Base-by-base conservation (phyloP, 1,140 invertebrate genomes). In the Ganaspis sp. region DNA sequence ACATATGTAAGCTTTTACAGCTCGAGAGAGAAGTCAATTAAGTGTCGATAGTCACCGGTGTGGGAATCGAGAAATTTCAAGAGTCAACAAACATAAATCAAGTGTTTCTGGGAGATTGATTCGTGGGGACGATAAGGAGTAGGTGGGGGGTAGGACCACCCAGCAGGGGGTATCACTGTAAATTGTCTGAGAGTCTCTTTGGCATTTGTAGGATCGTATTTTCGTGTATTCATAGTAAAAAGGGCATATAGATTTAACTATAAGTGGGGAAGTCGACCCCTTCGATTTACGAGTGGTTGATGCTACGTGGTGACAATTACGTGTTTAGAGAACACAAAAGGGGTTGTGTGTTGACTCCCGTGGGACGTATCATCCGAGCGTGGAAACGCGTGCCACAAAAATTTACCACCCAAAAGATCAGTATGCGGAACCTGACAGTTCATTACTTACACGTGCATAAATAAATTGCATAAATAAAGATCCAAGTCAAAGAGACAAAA, bases 11-110 rank as follows among this genome's bases (percentile, higher is more conserved):
- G 54, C 23, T 29, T 29, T 15, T 23, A 58, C 37, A 34, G 40
- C 34, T 42, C 4, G 19, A 69, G 21, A 74, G 17, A 70, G 73
- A 40, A 84, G 80, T 85, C 83, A 85, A 82, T 86, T 84, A 85
- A 86, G 73, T 74, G 72, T 12, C 26, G 71, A 78, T 76, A 40
- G 17, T 17, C 37, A 73, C 15, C n/a, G 70, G 76, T 87, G 86
- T 87, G 86, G 83, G 86, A 87, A 87, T 84, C 85, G 83, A 71
- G 75, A 76, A 81, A 86, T 87, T 86, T 87, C 85, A 84, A 84
- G 85, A 83, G 80, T 83, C 84, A 84, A 87, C 83, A 86, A 86
- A 84, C 85, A 87, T 87, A 87, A 87, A 87, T 87, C 86, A 87
- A 87, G 81, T 83, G 83, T 73, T 80, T 83, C 58, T 72, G 73